Evolutionary conservation across 2,113 vertebrate genomes (phyloP).

Genomic region (Microtus oregoni): DNA sequence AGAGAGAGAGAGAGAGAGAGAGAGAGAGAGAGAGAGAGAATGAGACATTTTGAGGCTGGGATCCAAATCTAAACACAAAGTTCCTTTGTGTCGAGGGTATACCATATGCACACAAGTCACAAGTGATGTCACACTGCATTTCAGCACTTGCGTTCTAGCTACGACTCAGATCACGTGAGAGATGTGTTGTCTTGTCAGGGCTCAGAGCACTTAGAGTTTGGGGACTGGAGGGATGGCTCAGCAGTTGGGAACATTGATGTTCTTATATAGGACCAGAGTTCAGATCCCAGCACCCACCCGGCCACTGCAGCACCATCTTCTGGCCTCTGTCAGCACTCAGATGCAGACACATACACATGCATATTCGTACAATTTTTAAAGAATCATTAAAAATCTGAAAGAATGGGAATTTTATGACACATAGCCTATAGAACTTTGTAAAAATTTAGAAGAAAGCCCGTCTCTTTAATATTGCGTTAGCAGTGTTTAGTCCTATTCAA

Average conservation of each 20-base stretch:
- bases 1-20: no score
- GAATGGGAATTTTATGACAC: neutral
- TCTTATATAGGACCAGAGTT: neutral
- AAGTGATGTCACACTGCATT: neutral
- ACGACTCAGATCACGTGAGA: neutral
- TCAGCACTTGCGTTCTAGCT: neutral
- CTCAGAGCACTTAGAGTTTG: neutral
- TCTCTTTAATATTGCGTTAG: neutral
- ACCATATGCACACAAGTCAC: neutral
- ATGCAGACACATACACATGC: neutral
- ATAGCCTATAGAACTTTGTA: neutral
- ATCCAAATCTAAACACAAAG: neutral
- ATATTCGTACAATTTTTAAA: neutral
- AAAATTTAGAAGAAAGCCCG: neutral
- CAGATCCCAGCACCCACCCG: neutral
- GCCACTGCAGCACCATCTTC: neutral
- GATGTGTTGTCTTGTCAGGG: neutral
- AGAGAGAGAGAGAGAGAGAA: no score
- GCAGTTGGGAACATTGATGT: neutral
- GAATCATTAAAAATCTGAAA: neutral
- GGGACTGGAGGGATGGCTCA: neutral
- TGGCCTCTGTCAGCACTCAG: neutral
- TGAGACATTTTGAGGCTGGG: neutral
- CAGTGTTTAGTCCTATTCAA: neutral
- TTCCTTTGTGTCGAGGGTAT: neutral